These are phyloP conservation scores for Psephotus haematonotus DNA, from an alignment of 2,113 vertebrate genomes.

Conservation along the genomic window DNA sequence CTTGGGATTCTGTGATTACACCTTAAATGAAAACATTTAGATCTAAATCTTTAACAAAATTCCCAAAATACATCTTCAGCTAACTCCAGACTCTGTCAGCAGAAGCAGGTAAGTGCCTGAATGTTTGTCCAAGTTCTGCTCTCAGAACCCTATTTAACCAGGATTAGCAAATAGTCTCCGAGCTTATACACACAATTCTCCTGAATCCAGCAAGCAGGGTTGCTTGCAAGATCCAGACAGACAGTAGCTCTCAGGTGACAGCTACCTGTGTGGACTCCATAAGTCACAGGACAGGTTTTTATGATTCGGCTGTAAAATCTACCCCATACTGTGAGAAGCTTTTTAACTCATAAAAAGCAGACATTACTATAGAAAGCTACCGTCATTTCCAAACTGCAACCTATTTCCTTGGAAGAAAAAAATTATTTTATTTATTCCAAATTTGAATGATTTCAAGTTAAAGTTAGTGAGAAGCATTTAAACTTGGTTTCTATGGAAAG, in stretches of 20 bases:
- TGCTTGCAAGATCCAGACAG: background rate
- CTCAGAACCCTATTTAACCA: too few relatives aligned
- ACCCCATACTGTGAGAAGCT: background rate
- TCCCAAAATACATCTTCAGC: background rate
- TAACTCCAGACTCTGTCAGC: background rate
- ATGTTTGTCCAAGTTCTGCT: too few relatives aligned
- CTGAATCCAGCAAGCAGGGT: fast-evolving
- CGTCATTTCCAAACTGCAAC: background rate
- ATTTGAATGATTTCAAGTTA: background rate
- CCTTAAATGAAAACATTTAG: background rate
- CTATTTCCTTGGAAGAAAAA: background rate
- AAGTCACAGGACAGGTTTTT: background rate
- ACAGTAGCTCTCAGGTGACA: background rate
- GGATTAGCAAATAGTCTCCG: background rate
- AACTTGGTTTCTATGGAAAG: background rate
- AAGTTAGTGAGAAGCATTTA: background rate
- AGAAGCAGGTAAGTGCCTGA: background rate
- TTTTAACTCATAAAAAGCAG: background rate
- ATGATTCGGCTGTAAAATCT: background rate
- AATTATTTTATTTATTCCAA: background rate
- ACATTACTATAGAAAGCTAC: background rate
- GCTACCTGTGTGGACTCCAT: background rate
- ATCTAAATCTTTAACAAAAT: fast-evolving
- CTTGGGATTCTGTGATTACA: too few relatives aligned
- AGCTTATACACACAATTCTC: background rate